Evolutionary conservation across 2,888 invertebrate genomes (phyloP).

Genomic region (Drosophila nigricruria): DNA sequence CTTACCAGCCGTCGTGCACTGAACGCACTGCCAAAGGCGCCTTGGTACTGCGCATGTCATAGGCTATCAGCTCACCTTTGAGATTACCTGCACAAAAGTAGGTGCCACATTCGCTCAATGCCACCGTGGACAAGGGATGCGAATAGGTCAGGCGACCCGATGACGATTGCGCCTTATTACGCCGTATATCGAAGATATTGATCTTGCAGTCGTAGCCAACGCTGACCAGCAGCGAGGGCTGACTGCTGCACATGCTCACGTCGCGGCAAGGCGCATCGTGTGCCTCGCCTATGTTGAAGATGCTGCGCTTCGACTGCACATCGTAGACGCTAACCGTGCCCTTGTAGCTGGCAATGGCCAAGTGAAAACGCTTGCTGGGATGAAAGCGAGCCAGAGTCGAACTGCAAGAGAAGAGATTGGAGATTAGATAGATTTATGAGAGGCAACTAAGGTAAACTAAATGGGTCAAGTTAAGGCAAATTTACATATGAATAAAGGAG

Average conservation of each 20-base stretch:
- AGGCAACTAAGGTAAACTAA: not conserved
- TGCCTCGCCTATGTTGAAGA: conserved; percentile 77
- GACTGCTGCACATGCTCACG: conserved; percentile 79
- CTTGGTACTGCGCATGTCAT: conserved; percentile 83
- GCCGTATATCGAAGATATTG: conserved; percentile 84
- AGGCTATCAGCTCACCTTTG: conserved; percentile 84
- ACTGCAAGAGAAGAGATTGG: conserved; percentile 44
- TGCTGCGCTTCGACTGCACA: conserved; percentile 78
- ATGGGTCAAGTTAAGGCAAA: no score
- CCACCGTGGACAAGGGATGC: conserved; percentile 83
- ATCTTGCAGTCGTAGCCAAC: conserved; percentile 84
- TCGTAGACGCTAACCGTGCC: conserved; percentile 83
- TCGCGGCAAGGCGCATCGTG: conserved; percentile 84
- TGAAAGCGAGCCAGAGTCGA: conserved; percentile 84
- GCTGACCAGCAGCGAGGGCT: conserved; percentile 81
- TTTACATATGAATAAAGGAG: no score
- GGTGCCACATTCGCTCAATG: conserved; percentile 83
- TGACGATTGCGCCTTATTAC: conserved; percentile 73
- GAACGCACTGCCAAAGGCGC: conserved; percentile 69
- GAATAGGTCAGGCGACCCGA: conserved; percentile 67
- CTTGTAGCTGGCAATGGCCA: conserved; percentile 82
- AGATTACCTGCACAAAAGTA: conserved; percentile 84
- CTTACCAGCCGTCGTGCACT: conserved; percentile 74
- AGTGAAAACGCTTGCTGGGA: conserved; percentile 83
- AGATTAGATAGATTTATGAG: not conserved